Base-by-base conservation (phyloP, 2,888 invertebrate genomes). In the Flexamia atlantica region DNA sequence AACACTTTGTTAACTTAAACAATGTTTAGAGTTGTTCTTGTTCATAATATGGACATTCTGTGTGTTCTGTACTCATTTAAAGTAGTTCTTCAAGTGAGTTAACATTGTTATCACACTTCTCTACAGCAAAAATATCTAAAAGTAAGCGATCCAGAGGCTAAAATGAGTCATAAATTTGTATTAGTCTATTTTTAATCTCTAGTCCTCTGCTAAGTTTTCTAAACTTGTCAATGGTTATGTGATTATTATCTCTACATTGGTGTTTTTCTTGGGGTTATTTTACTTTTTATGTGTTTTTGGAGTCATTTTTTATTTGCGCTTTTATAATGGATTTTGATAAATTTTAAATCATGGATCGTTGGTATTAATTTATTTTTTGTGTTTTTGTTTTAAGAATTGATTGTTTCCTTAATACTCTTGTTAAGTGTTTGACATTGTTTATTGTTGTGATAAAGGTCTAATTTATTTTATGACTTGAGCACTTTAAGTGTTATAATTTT, bases 391-490 rank as follows among this genome's bases (percentile, higher is more conserved):
- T 70, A 68, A 7, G 17, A 17, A 20, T 40, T 36, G 70, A 20
- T 40, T 36, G 70, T 70, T 70, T 40, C 28, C 76, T 42, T 76
- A 76, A 46, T 76, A 76, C 76, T 46, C 76, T 76, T 76, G 76
- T 76, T 76, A 42, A 76, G 28, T 23, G 40, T 46, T 42, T 76
- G 46, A 76, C 42, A 76, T 76, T 42, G 76, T 76, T 76, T 76
- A 72, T 76, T 76, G 46, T 40, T 76, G 76, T 76, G 76, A 76
- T 76, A 76, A 76, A 46, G 5, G 40, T 70, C 7, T 50, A 76
- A 50, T 76, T 76, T 50, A 50, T 64, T 28, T 64, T 28, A 17
- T 28, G 25, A 25, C 46, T 10, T 28, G 17, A 50, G 46, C 76
- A 76, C 76, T 76, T 46, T 50, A 76, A 76, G 76, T 76, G 76